Conservation (phyloP, 2,797 vertebrate genomes). For the Oryzias dopingdopingensis region DNA sequence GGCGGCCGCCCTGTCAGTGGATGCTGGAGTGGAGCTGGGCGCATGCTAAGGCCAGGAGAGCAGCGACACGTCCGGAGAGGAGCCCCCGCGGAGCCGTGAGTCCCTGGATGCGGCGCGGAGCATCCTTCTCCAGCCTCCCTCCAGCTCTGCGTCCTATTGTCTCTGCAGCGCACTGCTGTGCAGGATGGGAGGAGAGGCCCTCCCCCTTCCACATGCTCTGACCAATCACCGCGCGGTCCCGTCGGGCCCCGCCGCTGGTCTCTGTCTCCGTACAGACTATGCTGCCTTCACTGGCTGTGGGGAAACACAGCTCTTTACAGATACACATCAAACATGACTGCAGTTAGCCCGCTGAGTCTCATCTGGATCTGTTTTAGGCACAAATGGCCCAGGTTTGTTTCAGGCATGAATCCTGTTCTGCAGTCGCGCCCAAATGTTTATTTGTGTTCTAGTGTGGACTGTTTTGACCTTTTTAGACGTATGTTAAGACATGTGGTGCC, state of each 20-base stretch:
- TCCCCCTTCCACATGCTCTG: slow-evolving; percentile 6
- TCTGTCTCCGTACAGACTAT: slow-evolving; percentile 78
- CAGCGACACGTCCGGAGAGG: slow-evolving; percentile 2
- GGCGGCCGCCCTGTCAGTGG: slow-evolving; percentile 41
- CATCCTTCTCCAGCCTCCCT: slow-evolving; percentile 52
- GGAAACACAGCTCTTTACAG: background rate
- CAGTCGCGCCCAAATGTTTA: too few relatives aligned
- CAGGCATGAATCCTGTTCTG: too few relatives aligned
- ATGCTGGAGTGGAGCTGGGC: slow-evolving; percentile 12
- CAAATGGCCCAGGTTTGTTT: too few relatives aligned
- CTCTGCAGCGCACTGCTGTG: slow-evolving; percentile 71
- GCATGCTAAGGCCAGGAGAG: slow-evolving; percentile 43
- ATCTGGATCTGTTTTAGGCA: too few relatives aligned
- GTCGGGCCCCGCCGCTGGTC: slow-evolving; percentile 2
- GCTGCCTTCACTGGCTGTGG: slow-evolving; percentile 33
- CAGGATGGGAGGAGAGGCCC: slow-evolving; percentile 44
- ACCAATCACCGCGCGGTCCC: slow-evolving; percentile 62
- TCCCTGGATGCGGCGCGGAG: slow-evolving; percentile 34
- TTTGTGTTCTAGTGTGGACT: too few relatives aligned
- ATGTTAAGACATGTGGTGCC: too few relatives aligned
- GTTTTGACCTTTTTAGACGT: too few relatives aligned
- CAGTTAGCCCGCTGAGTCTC: too few relatives aligned
- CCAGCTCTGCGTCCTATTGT: slow-evolving; percentile 69
- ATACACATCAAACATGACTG: too few relatives aligned
- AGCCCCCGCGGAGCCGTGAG: slow-evolving; percentile 21